Evolutionary conservation across 2,797 vertebrate genomes (phyloP), one percentile per base, ranked within the genome.

Genomic region (Orientallactaga sibirica): DNA sequence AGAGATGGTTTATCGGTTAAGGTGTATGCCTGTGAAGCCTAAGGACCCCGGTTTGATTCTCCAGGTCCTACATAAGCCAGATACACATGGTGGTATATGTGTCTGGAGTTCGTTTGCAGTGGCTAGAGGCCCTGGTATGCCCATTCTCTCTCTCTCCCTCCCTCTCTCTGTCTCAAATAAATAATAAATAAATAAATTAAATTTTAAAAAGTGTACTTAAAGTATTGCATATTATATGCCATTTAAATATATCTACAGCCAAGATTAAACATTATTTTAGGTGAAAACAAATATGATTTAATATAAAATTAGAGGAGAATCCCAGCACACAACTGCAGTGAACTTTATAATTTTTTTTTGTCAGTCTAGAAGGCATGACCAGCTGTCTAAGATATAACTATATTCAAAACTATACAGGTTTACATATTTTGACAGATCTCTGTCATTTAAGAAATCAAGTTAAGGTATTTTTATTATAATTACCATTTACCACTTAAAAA

Each of bases 211-310:
- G 71, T 86, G 10, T 84, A 33, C 15, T 55, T 71, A 19, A 91
- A 88, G 25, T 80, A 25, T 55, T 14, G 24, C n/a, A 68, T 48
- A 41, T 43, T 91, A 61, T 73, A 9, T 62, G 14, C 58, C 1
- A 77, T 52, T 55, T 91, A 61, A 5, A 94, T 71, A 20, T 88
- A 52, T 76, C 5, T 86, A 22, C 37, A 80, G 86, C 37, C 15
- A 61, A 79, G 10, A 91, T 29, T 79, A 87, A 79, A 90, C 18
- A 74, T 29, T 71, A 88, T 75, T 83, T 43, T 68, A 84, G 94
- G 16, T 84, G 8, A 93, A 16, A 88, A 87, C 82, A 78, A 41
- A 41, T 43, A 10, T 20, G 7, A 41, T 73, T 88, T 80, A 92
- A 89, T 88, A 71, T 89, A 9, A 73, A 80, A 29, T 82, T 73